Percentiles rank a stretch among this genome's conserved stretches.
Evolutionary conservation across 1,140 invertebrate species (phyloP).

Genomic region (Anthonomus grandis): DNA sequence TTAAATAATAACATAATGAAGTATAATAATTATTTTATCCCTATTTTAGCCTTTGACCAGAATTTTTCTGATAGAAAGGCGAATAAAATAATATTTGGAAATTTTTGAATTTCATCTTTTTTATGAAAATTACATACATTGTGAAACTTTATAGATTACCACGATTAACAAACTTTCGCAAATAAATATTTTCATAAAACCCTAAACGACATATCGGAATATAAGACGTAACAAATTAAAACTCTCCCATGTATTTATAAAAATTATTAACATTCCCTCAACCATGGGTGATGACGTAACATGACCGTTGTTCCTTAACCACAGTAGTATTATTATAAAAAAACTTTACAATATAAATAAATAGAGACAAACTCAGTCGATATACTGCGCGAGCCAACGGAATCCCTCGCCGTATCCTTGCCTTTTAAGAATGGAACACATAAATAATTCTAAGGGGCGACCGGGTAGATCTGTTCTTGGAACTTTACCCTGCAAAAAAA

Average conservation of each 20-base stretch:
- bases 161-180: neutral
- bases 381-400: conserved; percentile 98
- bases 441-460: conserved; percentile 97
- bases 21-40: no score
- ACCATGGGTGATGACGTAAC: neutral
- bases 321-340: conserved; percentile 5
- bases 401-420: conserved; percentile 99
- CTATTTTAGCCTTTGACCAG: no score
- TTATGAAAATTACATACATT: no score
- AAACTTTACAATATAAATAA: conserved; percentile 16
- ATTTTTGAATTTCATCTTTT: no score
- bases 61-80: no score
- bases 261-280: conserved; percentile 9
- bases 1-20: no score
- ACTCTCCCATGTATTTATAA: neutral
- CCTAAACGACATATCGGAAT: neutral
- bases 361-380: conserved; percentile 67
- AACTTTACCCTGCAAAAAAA: conserved; percentile 78
- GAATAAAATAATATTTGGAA: no score
- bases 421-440: conserved; percentile 98
- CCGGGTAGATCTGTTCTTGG: conserved; percentile 82
- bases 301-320: conserved; percentile 12
- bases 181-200: neutral
- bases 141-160: neutral
- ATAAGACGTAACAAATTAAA: neutral